Evolutionary conservation across 2,797 vertebrate species (phyloP).

Genomic region (Gorsachius magnificus): DNA sequence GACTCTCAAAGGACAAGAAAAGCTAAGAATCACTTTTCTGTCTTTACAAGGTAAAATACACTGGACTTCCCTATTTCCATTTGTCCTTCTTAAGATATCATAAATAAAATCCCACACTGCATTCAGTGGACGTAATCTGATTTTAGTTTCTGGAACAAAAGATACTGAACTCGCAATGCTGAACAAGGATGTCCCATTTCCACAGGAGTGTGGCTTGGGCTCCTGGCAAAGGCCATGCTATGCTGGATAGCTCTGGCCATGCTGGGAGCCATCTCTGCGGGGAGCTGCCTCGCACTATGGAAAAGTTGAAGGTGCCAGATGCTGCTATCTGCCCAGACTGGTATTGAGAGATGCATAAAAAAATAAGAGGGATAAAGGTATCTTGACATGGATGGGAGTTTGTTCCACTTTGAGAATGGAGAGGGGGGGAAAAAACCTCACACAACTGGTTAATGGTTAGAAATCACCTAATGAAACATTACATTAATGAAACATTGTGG

Average conservation of each 20-base stretch:
- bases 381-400: background rate
- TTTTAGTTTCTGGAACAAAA: background rate
- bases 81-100: background rate
- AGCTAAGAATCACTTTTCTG: background rate
- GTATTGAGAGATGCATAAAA: background rate
- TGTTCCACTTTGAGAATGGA: background rate
- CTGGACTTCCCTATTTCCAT: background rate
- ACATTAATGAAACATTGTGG: background rate
- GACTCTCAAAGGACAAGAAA: background rate
- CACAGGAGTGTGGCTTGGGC: background rate
- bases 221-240: background rate
- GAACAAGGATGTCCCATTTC: background rate
- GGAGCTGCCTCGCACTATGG: background rate
- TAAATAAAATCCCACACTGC: background rate
- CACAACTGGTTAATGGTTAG: background rate
- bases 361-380: background rate
- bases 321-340: background rate
- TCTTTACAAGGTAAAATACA: background rate
- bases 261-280: background rate
- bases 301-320: background rate
- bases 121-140: background rate
- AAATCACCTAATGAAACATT: background rate
- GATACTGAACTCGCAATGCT: rapidly evolving
- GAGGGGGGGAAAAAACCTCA: background rate
- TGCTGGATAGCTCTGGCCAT: background rate